phyloP scores from a whole-genome alignment of 2,888 invertebrate species.

The Rotaria macrura region DNA sequence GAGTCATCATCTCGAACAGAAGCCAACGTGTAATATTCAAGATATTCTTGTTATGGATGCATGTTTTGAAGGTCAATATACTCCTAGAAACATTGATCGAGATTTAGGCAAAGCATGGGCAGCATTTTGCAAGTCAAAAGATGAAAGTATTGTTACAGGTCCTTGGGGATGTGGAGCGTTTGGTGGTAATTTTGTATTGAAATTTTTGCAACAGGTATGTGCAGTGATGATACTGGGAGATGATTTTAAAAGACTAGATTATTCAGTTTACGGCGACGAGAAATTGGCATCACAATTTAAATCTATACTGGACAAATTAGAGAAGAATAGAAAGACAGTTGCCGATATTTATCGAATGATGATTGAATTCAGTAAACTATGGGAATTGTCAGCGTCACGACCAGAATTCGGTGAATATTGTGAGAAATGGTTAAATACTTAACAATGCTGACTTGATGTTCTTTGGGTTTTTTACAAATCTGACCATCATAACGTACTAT shows the following conservation, averaged over 20 bases:
- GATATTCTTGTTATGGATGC: conserved; percentile 11
- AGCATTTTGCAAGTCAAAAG: background rate
- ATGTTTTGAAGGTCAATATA: background rate
- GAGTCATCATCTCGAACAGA: background rate
- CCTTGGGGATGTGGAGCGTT: conserved; percentile 6
- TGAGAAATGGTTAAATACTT: background rate
- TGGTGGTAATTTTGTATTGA: background rate
- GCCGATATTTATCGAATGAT: background rate
- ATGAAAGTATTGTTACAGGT: background rate
- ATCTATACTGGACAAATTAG: background rate
- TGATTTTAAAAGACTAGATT: background rate
- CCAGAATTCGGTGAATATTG: background rate
- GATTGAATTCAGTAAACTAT: background rate
- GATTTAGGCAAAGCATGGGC: background rate
- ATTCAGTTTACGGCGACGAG: background rate
- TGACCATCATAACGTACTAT: too few relatives aligned
- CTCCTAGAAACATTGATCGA: background rate
- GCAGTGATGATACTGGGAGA: background rate
- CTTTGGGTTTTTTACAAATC: too few relatives aligned
- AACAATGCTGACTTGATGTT: background rate
- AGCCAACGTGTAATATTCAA: background rate
- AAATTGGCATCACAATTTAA: background rate
- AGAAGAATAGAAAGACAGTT: background rate
- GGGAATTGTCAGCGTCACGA: background rate
- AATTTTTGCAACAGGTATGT: conserved; percentile 11